These are phyloP conservation scores for Ennomos fuscantarius DNA, from an alignment of 2,888 invertebrate genomes.

Conservation along the genomic window DNA sequence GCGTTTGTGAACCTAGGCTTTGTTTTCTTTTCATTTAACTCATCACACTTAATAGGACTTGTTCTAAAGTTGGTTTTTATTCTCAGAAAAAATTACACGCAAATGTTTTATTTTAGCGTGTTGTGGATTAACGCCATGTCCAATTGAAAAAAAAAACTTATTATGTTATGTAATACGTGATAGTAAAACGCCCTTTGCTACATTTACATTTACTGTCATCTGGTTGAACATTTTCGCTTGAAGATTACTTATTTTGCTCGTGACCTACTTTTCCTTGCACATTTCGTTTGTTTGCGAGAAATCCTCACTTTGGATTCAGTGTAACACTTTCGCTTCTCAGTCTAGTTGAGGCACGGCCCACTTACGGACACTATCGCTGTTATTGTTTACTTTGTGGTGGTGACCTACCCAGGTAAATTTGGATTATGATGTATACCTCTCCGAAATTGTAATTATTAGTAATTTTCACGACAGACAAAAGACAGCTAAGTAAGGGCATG, in stretches of 20 bases:
- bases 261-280: constrained; percentile 17
- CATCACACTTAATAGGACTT: not conserved
- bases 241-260: not conserved
- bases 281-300: constrained; percentile 28
- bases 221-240: not conserved
- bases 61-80: no score
- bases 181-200: not conserved
- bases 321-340: constrained; percentile 52
- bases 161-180: constrained; percentile 6
- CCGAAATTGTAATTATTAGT: no score
- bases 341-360: constrained; percentile 42
- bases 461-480: no score
- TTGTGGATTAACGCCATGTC: no score
- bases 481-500: no score
- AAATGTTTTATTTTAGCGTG: no score
- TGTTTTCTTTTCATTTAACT: no score
- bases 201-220: no score
- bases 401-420: no score
- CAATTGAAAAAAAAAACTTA: no score
- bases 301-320: constrained; percentile 31
- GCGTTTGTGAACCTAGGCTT: constrained; percentile 28
- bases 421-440: not conserved
- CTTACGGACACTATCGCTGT: constrained; percentile 42
- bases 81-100: no score
- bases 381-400: constrained; percentile 28